A percentile compares a stretch with the other conserved stretches of the same genome.
Conservation (phyloP, 2,113 vertebrate species). For the Sylvietta virens region DNA sequence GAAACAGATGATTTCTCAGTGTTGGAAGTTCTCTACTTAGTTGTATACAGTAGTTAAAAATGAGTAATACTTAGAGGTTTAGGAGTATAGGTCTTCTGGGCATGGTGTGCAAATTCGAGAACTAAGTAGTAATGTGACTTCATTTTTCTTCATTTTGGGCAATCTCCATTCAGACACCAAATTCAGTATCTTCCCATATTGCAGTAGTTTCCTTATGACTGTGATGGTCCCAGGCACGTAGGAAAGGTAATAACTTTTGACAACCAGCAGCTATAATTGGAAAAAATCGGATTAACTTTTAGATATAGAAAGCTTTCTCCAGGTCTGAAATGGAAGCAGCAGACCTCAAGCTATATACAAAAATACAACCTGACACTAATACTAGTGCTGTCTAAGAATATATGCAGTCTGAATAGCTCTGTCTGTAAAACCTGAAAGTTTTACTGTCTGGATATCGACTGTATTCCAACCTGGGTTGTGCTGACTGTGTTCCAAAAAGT, state of each 20-base stretch:
- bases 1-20: background rate
- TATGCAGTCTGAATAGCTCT: background rate
- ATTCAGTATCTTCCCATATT: background rate
- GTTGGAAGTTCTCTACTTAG: background rate
- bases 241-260: background rate
- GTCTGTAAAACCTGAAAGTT: background rate
- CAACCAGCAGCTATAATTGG: background rate
- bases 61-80: background rate
- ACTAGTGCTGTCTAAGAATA: background rate
- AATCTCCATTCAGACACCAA: background rate
- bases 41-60: background rate
- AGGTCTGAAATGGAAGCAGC: background rate
- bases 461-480: background rate
- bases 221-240: background rate
- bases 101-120: background rate
- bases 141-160: slow-evolving; percentile 13
- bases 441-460: background rate
- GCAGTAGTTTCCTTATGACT: background rate
- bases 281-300: background rate
- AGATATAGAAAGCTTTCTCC: background rate
- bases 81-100: background rate
- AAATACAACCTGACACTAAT: slow-evolving; percentile 17
- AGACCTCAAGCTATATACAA: background rate
- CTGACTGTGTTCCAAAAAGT: background rate
- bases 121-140: background rate